Percentiles rank a stretch among this genome's conserved stretches.
phyloP scores from a whole-genome alignment of 2,113 vertebrate species.

The Forbesichthys agassizii region DNA sequence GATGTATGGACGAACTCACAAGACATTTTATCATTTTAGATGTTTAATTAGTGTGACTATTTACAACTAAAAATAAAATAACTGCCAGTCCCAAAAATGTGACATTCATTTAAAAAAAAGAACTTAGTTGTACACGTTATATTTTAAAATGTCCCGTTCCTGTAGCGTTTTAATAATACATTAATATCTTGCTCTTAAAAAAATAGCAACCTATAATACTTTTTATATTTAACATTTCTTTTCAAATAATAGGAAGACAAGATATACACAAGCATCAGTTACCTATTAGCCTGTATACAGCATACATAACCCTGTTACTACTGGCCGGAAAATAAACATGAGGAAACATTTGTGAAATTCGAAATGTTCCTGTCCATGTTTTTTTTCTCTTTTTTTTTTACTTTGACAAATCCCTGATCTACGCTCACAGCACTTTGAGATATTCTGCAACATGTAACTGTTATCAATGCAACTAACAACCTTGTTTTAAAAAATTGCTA shows the following conservation, averaged over 20 bases:
- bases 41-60: constrained; percentile 77
- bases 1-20: not conserved
- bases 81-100: constrained; percentile 66
- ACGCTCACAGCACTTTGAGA: constrained; percentile 51
- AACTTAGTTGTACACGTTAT: constrained; percentile 64
- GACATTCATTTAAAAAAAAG: constrained; percentile 71
- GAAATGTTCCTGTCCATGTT: constrained; percentile 64
- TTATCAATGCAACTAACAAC: constrained; percentile 41
- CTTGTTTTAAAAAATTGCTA: constrained; percentile 60
- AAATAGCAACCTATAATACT: constrained; percentile 88
- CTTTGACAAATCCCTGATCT: constrained; percentile 65
- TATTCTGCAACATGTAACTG: constrained; percentile 40
- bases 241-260: constrained; percentile 81
- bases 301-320: constrained; percentile 72
- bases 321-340: constrained; percentile 66
- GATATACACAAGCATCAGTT: constrained; percentile 86
- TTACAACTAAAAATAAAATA: constrained; percentile 74
- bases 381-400: constrained; percentile 68
- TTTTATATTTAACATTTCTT: constrained; percentile 86
- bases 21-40: constrained; percentile 48
- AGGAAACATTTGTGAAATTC: constrained; percentile 59
- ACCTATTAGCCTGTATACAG: constrained; percentile 82
- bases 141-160: constrained; percentile 61
- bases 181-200: constrained; percentile 79
- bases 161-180: constrained; percentile 70